Conservation (phyloP, 2,113 vertebrate species). For the Epinephelus moara region DNA sequence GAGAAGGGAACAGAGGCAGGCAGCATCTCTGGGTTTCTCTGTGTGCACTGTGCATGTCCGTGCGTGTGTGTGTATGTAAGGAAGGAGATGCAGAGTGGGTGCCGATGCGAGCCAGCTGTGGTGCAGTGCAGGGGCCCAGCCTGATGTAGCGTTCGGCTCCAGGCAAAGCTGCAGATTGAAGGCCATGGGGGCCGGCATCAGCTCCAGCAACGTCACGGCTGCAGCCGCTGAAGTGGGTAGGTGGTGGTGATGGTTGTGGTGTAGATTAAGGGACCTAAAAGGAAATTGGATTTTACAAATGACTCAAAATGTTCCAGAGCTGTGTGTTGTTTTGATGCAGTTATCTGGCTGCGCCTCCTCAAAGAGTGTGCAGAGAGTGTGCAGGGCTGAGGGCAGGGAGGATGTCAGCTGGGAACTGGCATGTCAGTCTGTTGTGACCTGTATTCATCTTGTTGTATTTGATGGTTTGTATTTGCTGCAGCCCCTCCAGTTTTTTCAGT, state of each 20-base stretch:
- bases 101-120: slow-evolving; percentile 37
- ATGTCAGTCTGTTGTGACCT: neutral
- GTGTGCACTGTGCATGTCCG: neutral
- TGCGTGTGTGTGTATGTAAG: slow-evolving; percentile 19
- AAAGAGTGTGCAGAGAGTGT: neutral
- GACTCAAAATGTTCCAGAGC: slow-evolving; percentile 1
- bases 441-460: neutral
- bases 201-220: slow-evolving; percentile 42
- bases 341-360: neutral
- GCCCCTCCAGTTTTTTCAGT: neutral
- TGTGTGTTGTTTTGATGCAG: slow-evolving; percentile 14
- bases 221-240: slow-evolving; percentile 61
- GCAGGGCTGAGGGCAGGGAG: slow-evolving; percentile 6
- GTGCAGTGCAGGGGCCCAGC: slow-evolving; percentile 46
- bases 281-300: slow-evolving; percentile 21
- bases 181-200: slow-evolving; percentile 58
- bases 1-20: slow-evolving; percentile 31
- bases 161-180: slow-evolving; percentile 50
- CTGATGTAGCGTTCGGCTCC: slow-evolving; percentile 45
- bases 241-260: slow-evolving; percentile 10
- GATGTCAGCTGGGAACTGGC: neutral
- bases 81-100: slow-evolving; percentile 28
- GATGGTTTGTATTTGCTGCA: neutral
- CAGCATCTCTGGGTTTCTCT: slow-evolving; percentile 20
- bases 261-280: slow-evolving; percentile 1